Evolutionary conservation across 2,797 vertebrate species (phyloP), one percentile per base, ranked within the genome.

Genomic region (Astyanax mexicanus): DNA sequence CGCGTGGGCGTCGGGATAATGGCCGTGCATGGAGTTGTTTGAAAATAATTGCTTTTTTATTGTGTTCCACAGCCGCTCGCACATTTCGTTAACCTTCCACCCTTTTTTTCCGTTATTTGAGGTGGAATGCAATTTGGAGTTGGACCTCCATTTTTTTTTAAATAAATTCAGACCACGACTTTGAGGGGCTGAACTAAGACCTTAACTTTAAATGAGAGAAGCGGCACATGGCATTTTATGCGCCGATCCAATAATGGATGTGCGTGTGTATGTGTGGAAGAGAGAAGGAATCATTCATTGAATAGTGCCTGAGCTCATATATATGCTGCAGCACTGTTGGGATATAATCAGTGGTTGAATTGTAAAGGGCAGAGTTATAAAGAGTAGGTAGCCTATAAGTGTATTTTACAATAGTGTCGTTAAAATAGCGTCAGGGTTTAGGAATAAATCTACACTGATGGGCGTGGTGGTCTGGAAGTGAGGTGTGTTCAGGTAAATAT

Each of bases 31-130:
- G 11, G 52, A 51, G 61, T 78, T 54, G 75, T 78, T 72, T 72
- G 69, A 67, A 78, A 78, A 78, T 78, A 75, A 81, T 83, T 74
- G 82, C 77, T 78, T 83, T 79, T 78, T 83, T 81, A 81, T 80
- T 49, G 72, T 78, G 68, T 38, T 62, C 45, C 37, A 10, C 57
- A 52, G 55, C 23, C 37, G 13, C 44, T 49, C 57, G 67, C 67
- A 55, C 65, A 61, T 72, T 76, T 69, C 52, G 55, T 35, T 78
- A 65, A 83, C 81, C 81, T 81, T 78, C 69, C 60, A 70, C 69
- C 81, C 66, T 35, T 42, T 66, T 68, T 54, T 54, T 54, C 19
- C 45, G 3, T 51, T 70, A 58, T 80, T 79, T 66, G 58, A 64
- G 71, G 72, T 40, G 66, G 64, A 83, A 79, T 62, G 52, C 60